phyloP scores from a whole-genome alignment of 2,113 vertebrate species.

The Halichoeres trimaculatus region DNA sequence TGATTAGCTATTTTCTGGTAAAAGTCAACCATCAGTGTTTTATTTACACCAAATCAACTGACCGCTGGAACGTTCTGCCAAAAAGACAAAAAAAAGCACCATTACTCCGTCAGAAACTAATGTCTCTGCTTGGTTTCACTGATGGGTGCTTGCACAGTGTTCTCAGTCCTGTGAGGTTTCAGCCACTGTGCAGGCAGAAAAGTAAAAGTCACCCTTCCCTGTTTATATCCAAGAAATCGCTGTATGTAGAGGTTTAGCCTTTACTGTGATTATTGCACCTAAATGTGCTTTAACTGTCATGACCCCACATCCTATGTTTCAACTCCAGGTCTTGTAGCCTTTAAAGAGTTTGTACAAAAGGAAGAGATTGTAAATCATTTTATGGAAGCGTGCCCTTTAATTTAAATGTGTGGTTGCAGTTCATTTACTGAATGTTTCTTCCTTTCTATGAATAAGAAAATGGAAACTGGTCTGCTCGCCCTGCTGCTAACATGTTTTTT shows the following conservation, averaged over 20 bases:
- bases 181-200: slow-evolving; percentile 15
- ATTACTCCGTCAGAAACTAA: slow-evolving; percentile 43
- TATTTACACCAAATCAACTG: slow-evolving; percentile 37
- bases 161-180: slow-evolving; percentile 23
- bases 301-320: neutral
- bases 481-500: slow-evolving; percentile 39
- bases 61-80: slow-evolving; percentile 21
- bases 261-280: slow-evolving; percentile 45
- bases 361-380: slow-evolving; percentile 72
- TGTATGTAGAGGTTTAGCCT: slow-evolving; percentile 25
- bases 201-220: slow-evolving; percentile 4
- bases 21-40: neutral
- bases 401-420: slow-evolving; percentile 37
- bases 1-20: neutral
- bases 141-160: slow-evolving; percentile 44
- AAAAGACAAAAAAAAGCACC: slow-evolving; percentile 30
- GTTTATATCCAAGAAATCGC: neutral
- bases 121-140: slow-evolving; percentile 54
- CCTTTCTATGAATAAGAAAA: slow-evolving; percentile 18
- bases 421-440: slow-evolving; percentile 53
- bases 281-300: neutral
- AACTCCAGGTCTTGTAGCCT: slow-evolving; percentile 15
- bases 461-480: slow-evolving; percentile 6
- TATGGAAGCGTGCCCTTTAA: slow-evolving; percentile 45
- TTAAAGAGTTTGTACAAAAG: slow-evolving; percentile 46